Conservation (phyloP, 2,888 invertebrate genomes). For the Athetis lepigone region DNA sequence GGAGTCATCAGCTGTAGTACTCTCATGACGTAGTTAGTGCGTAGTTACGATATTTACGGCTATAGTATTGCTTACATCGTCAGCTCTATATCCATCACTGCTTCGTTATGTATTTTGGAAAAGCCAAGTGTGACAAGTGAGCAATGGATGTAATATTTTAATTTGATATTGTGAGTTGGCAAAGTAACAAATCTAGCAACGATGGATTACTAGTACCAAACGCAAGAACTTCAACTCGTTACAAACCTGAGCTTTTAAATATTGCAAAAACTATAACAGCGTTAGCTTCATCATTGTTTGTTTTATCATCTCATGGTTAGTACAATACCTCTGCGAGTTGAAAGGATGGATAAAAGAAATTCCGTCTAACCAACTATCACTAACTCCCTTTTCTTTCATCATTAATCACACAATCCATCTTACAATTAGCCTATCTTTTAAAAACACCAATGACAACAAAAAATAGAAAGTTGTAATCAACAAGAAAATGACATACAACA, state of each 20-base stretch:
- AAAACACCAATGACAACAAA: background rate
- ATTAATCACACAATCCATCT: too few species aligned
- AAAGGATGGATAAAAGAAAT: too few species aligned
- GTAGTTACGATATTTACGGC: constrained; percentile 7
- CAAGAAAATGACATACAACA: constrained; percentile 9
- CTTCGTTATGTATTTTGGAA: background rate
- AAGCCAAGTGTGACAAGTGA: background rate
- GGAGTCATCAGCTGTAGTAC: constrained; percentile 34
- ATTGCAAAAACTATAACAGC: too few species aligned
- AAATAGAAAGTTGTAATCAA: constrained; percentile 25
- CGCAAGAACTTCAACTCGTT: constrained; percentile 5
- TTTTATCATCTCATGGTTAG: too few species aligned
- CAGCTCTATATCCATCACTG: constrained; percentile 14
- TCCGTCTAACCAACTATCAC: too few species aligned
- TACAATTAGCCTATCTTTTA: too few species aligned
- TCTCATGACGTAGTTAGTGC: constrained; percentile 23
- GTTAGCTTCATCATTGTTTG: too few species aligned
- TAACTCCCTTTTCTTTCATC: too few species aligned
- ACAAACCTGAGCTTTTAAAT: background rate
- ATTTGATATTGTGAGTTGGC: background rate
- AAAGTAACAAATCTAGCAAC: background rate
- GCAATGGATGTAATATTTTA: background rate
- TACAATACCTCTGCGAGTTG: too few species aligned
- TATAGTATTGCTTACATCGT: background rate
- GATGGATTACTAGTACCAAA: background rate